Evolutionary conservation across 1,140 invertebrate species (phyloP).

Genomic region (Cylas formicarius): DNA sequence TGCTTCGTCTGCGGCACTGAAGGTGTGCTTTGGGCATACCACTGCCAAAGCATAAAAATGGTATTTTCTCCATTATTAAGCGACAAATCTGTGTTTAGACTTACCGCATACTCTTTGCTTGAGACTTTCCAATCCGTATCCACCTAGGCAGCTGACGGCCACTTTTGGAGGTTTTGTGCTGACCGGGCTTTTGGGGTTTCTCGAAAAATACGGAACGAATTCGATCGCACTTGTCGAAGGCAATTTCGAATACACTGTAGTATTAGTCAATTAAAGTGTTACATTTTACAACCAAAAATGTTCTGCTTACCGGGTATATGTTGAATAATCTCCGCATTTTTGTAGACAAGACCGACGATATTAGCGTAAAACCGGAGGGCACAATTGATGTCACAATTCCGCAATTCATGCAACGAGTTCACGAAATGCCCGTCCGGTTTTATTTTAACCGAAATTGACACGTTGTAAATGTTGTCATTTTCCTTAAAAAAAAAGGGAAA

Average conservation of each 20-base stretch:
- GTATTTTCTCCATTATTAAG: constrained; percentile 4
- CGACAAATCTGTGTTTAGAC: constrained; percentile 1
- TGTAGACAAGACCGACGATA: constrained; percentile 29
- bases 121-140: constrained; percentile 32
- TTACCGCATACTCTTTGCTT: constrained; percentile 34
- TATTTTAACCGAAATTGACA: constrained; percentile 27
- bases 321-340: constrained; percentile 32
- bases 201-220: constrained; percentile 19
- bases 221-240: constrained; percentile 14
- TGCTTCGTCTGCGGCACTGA: constrained; percentile 27
- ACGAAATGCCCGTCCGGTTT: constrained; percentile 25
- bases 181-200: constrained; percentile 10
- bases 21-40: constrained; percentile 35
- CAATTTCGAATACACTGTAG: constrained; percentile 36
- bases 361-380: constrained; percentile 32
- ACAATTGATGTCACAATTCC: constrained; percentile 33
- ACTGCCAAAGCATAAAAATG: constrained; percentile 25
- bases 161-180: constrained; percentile 28
- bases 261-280: constrained; percentile 26
- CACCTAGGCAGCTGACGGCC: constrained; percentile 28
- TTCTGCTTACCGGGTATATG: constrained; percentile 29
- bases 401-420: constrained; percentile 19
- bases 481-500: constrained; percentile 14
- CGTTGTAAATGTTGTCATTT: constrained; percentile 23
- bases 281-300: neutral